Evolutionary conservation across 2,113 vertebrate genomes (phyloP).

Genomic region (Planiliza haematocheilus): DNA sequence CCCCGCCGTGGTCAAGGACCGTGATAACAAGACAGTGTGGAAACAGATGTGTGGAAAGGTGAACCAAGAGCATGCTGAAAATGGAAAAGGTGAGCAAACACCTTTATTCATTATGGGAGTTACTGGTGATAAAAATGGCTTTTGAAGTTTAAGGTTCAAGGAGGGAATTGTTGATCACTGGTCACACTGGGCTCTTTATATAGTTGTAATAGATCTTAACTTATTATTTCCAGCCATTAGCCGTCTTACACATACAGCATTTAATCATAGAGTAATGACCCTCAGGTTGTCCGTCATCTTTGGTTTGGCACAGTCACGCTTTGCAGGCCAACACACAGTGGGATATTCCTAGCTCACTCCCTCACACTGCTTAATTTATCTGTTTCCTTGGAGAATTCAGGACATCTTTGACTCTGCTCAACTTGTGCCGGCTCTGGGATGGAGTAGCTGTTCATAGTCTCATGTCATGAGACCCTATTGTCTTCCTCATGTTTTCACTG

Average conservation of each 20-base stretch:
- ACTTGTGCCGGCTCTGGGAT: constrained; percentile 44
- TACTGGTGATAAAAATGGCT: constrained; percentile 22
- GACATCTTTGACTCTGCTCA: constrained; percentile 25
- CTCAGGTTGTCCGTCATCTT: constrained; percentile 63
- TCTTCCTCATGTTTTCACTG: constrained; percentile 59
- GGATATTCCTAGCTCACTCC: constrained; percentile 66
- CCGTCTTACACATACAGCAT: constrained; percentile 41
- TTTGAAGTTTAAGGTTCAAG: constrained; percentile 26
- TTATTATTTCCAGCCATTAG: constrained; percentile 22
- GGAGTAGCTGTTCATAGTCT: constrained; percentile 23
- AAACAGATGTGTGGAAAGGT: constrained; percentile 78
- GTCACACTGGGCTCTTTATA: constrained; percentile 1
- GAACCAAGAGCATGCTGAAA: constrained; percentile 27
- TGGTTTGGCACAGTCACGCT: constrained; percentile 51
- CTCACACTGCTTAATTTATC: constrained; percentile 59
- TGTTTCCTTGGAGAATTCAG: constrained; percentile 28
- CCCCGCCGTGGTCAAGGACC: constrained; percentile 61
- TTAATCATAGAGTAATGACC: constrained; percentile 67
- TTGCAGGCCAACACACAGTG: constrained; percentile 62
- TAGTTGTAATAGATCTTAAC: neutral
- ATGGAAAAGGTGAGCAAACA: constrained; percentile 42
- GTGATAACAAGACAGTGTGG: constrained; percentile 64
- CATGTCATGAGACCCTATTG: constrained; percentile 57
- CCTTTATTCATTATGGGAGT: constrained; percentile 35
- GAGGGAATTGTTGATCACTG: neutral